Base-by-base conservation (phyloP, 2,888 invertebrate species). In the Cheilosia scutellata region DNA sequence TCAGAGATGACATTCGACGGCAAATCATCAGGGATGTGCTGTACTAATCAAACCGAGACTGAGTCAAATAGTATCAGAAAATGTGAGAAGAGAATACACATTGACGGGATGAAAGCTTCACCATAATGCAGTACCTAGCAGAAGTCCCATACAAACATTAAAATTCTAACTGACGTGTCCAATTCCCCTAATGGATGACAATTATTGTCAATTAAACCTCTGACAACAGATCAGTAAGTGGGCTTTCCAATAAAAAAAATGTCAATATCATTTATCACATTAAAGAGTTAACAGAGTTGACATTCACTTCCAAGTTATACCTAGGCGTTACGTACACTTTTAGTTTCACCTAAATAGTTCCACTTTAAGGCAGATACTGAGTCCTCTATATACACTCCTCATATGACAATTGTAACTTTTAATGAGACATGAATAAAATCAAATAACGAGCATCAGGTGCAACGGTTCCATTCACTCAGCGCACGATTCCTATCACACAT, bases 351-450 rank as follows among this genome's bases (percentile, higher is more conserved):
- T 25, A 27, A 68, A 51, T 58, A 58, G 49, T 71, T 75, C 68
- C 16, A 11, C 80, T 84, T 79, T 84, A 75, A 76, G 47, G 49
- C 58, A 66, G 31, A 53, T 31, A 9, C 33, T 9, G 4, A 4
- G 27, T 47, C n/a, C 33, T 42, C 11, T 25, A 2, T n/a, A 11
- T 20, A 44, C 40, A 9, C 25, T 31, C 33, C 63, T 27, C 70
- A 25, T 63, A 58, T 55, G 31, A 80, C 80, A 70, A 63, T 57
- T 72, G 76, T 63, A 86, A 86, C 71, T 82, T 86, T 86, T 86
- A 86, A 86, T 86, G 86, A 86, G 86, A 74, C 86, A 77, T 82
- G 86, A 82, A 86, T 82, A 86, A 86, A 82, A 86, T 77, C 77
- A 76, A 86, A 86, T 82, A 72, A 82, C 72, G 62, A 82, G 72